These are phyloP conservation scores for Ganaspis brasiliensis DNA, from an alignment of 2,888 invertebrate genomes.

Conservation along the genomic window DNA sequence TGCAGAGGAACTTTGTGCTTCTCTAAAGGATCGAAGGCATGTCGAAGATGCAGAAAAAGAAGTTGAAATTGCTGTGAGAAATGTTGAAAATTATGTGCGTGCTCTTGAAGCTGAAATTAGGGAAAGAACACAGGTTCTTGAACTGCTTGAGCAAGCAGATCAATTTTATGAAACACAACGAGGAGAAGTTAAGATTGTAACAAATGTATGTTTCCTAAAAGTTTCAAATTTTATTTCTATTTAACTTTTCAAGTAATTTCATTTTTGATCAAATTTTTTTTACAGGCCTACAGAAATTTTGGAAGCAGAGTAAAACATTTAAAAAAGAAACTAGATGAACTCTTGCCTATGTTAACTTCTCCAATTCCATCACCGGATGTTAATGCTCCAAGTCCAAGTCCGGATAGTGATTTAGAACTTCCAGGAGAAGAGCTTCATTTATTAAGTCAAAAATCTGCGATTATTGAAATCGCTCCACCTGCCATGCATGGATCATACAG, in stretches of 20 bases:
- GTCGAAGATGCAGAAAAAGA: constrained; percentile 94
- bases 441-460: constrained; percentile 69
- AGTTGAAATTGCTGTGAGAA: constrained; percentile 90
- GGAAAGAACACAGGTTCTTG: constrained; percentile 89
- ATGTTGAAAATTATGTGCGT: constrained; percentile 90
- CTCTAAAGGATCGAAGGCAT: constrained; percentile 93
- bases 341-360: constrained; percentile 86
- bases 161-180: constrained; percentile 94
- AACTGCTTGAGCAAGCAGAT: constrained; percentile 90
- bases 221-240: constrained; percentile 5
- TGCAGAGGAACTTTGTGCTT: constrained; percentile 88
- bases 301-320: constrained; percentile 92
- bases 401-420: constrained; percentile 90
- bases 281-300: constrained; percentile 96
- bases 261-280: constrained; percentile 45
- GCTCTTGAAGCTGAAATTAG: constrained; percentile 92
- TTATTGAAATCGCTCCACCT: constrained; percentile 76
- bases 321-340: constrained; percentile 92
- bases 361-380: constrained; percentile 84
- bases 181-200: constrained; percentile 97
- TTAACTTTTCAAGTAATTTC: neutral
- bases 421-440: constrained; percentile 82
- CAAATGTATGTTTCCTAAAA: constrained; percentile 87
- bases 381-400: constrained; percentile 89
- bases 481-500: constrained; percentile 77